Conservation (phyloP, 2,113 vertebrate species). For the Nansenia antarctica region DNA sequence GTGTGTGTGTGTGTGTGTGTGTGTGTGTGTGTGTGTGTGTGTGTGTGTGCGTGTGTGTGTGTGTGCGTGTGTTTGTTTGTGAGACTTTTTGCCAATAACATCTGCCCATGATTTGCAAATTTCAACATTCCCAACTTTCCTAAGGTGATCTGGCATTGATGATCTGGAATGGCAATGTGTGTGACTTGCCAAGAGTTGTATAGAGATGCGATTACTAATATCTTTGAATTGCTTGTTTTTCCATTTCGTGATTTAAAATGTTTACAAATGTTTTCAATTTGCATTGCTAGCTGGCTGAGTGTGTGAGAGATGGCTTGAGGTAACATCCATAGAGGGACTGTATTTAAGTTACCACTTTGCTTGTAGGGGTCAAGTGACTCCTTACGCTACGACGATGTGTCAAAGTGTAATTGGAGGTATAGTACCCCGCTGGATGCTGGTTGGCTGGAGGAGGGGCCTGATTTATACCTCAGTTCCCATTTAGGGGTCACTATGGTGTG, state of each 20-base stretch:
- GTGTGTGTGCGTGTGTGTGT: neutral
- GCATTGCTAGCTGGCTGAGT: no score
- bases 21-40: no score
- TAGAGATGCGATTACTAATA: no score
- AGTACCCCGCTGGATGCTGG: neutral
- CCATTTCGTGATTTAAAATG: no score
- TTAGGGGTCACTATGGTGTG: constrained; percentile 24
- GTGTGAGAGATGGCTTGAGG: no score
- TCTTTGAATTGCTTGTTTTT: no score
- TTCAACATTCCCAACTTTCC: neutral
- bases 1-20: no score
- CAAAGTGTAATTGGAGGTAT: neutral
- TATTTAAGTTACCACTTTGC: no score
- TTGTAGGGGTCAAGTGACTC: constrained; percentile 36
- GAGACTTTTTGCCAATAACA: neutral
- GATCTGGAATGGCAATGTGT: no score
- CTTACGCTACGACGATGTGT: constrained; percentile 37
- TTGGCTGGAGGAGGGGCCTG: constrained; percentile 30
- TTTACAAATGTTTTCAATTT: no score
- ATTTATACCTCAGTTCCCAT: constrained; percentile 42
- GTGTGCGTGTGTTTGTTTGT: neutral
- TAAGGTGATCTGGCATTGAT: neutral
- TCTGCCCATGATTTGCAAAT: neutral
- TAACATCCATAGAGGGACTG: no score
- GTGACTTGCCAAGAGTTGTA: no score